Evolutionary conservation across 1,140 invertebrate species (phyloP), one percentile per base, ranked within the genome.

Genomic region (Goniozus legneri): DNA sequence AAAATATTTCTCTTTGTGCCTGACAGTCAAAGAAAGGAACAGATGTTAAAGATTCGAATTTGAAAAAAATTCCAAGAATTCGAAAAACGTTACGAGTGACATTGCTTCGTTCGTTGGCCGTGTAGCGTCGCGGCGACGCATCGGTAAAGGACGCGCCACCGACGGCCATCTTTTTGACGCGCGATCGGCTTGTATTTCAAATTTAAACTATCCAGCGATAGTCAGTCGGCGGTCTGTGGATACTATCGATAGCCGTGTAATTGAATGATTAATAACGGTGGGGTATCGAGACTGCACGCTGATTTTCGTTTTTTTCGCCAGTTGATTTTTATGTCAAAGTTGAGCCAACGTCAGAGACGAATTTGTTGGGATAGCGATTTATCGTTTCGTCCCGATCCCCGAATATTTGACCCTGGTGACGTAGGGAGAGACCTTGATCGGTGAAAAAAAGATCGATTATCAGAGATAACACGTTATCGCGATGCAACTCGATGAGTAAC

Each of bases 261-360:
- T n/a, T 39, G 22, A 20, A 48, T 47, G 38, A 37, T 45, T 46
- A 50, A 32, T 41, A 7, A 34, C 48, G 49, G 19, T 22, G 12
- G 22, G 56, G 71, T 72, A 72, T 73, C 70, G 69, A 74, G 69
- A 74, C 69, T 71, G 48, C 67, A 68, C 59, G 67, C 64, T 71
- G 67, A 72, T 66, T 73, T 71, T 71, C 62, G 60, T 70, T 72
- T 73, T 74, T 72, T 70, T 58, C 36, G 14, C n/a, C n/a, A n/a
- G 20, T 7, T 38, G 52, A 69, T 67, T 70, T 72, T 73, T 74
- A 56, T 54, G 58, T 60, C 64, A 65, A 64, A 70, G 69, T 58
- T 69, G 44, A 50, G 27, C n/a, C n/a, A n/a, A n/a, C n/a, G n/a
- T n/a, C n/a, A n/a, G n/a, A n/a, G n/a, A n/a, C n/a, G n/a, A n/a